A percentile compares a stretch with the other conserved stretches of the same genome.
Evolutionary conservation across 2,113 vertebrate genomes (phyloP).

Genomic region (Gadus chalcogrammus): DNA sequence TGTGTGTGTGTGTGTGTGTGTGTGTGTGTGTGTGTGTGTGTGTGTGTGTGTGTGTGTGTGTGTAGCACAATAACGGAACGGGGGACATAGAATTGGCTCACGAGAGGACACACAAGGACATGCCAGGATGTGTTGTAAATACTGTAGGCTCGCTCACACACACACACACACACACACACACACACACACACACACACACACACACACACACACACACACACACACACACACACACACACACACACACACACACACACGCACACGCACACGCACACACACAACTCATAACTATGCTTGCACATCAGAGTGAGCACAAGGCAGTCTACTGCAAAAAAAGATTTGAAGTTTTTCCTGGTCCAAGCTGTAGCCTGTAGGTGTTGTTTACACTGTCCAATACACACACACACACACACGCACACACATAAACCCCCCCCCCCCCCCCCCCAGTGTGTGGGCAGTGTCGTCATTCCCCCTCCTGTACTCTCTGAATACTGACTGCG

Average conservation of each 20-base stretch:
- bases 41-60: slow-evolving; percentile 34
- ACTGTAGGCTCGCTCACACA: background rate
- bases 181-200: background rate
- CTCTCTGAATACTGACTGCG: no score
- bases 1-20: slow-evolving; percentile 14
- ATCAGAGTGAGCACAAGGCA: no score
- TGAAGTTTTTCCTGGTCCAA: no score
- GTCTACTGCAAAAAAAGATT: no score
- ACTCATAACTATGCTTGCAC: no score
- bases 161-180: background rate
- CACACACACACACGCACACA: background rate
- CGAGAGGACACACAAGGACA: background rate
- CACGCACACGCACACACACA: no score
- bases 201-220: background rate
- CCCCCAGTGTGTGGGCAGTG: no score
- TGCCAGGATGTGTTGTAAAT: background rate
- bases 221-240: no score
- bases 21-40: slow-evolving; percentile 21
- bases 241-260: no score
- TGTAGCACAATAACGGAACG: background rate
- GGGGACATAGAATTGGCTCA: background rate
- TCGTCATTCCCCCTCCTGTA: no score
- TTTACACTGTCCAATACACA: background rate
- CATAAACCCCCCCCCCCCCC: background rate
- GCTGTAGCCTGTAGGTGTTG: no score